Evolutionary conservation across 2,797 vertebrate species (phyloP).

Genomic region (Muscicapa striata): DNA sequence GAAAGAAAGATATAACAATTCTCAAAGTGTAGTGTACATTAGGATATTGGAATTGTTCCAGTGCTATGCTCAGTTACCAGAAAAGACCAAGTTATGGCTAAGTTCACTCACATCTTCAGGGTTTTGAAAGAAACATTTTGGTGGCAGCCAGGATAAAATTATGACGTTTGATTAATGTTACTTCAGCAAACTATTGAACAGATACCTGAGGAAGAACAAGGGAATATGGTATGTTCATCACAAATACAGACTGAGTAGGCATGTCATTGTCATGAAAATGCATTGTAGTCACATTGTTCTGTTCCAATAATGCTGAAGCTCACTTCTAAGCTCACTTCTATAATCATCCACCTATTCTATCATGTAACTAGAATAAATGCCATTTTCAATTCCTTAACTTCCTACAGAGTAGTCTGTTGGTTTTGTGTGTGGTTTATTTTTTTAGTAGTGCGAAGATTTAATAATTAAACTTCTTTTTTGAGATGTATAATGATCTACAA

Average conservation of each 20-base stretch:
- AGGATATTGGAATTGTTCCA: not conserved
- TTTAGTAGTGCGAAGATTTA: constrained; percentile 60
- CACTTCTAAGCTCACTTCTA: not conserved
- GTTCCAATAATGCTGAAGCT: not conserved
- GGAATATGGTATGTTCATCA: not conserved
- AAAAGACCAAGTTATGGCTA: not conserved
- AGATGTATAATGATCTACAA: constrained; percentile 68
- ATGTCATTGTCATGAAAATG: not conserved
- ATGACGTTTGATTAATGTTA: not conserved
- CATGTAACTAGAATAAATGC: not conserved
- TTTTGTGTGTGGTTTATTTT: not conserved
- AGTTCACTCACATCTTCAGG: not conserved
- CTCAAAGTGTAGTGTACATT: not conserved
- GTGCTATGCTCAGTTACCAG: not conserved
- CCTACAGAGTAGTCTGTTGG: constrained; percentile 26
- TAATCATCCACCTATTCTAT: not conserved
- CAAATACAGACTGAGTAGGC: not conserved
- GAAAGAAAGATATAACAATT: not conserved
- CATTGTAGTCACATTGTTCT: not conserved
- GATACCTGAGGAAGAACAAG: not conserved
- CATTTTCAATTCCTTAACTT: constrained; percentile 48
- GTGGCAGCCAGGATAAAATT: not conserved
- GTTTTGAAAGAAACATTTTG: not conserved
- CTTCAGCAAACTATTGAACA: not conserved
- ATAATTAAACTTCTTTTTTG: constrained; percentile 59